Conservation (phyloP, 2,113 vertebrate species). For the Corapipo altera region DNA sequence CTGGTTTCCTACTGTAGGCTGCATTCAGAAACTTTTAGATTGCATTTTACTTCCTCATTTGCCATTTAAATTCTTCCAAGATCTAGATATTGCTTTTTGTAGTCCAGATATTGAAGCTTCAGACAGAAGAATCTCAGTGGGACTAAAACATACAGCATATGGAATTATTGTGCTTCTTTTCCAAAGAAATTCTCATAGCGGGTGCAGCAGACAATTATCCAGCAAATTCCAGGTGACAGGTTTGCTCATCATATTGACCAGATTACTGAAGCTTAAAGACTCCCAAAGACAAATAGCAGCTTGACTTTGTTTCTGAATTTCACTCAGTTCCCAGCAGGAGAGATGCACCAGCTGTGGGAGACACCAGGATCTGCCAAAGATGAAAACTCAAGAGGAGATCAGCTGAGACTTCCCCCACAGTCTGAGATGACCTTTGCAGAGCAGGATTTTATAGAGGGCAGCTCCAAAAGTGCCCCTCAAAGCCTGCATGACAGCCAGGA, state of each 20-base stretch:
- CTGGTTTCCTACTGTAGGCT: neutral
- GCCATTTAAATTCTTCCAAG: neutral
- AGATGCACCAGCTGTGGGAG: accelerated
- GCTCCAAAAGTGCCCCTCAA: neutral
- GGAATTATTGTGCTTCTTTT: neutral
- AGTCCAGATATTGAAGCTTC: neutral
- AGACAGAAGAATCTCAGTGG: neutral
- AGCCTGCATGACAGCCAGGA: neutral
- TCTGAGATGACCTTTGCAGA: neutral
- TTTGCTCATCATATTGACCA: neutral
- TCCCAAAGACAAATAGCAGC: neutral
- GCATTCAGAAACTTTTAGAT: neutral
- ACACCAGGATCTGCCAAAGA: neutral
- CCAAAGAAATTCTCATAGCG: neutral
- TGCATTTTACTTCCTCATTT: neutral
- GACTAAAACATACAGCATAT: neutral
- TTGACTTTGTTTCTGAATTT: neutral
- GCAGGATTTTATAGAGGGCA: neutral
- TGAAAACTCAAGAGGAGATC: neutral
- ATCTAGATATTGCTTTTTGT: neutral
- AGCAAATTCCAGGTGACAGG: neutral
- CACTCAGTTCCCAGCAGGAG: neutral
- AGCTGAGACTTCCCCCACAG: neutral
- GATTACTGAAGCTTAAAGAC: neutral
- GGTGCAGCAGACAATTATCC: neutral